Evolutionary conservation across 2,888 invertebrate species (phyloP).

Genomic region (Perizoma flavofasciatum): DNA sequence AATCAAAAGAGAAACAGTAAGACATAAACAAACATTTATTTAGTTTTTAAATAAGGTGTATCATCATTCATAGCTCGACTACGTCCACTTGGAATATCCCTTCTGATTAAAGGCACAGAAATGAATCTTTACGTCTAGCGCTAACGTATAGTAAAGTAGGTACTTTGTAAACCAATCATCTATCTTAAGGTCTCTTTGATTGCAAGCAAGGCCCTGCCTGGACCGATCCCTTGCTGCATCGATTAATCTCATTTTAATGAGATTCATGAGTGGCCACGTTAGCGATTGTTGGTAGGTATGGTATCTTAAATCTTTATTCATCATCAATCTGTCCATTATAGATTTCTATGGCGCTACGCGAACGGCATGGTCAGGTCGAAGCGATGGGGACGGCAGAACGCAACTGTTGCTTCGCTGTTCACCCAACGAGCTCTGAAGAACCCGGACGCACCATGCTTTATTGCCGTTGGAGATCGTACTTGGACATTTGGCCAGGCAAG

Average conservation of each 20-base stretch:
- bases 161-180: neutral
- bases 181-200: too few relatives aligned
- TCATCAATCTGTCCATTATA: conserved; percentile 41
- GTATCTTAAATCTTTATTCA: too few relatives aligned
- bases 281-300: too few relatives aligned
- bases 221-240: too few relatives aligned
- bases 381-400: conserved; percentile 81
- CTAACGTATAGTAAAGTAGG: neutral
- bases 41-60: conserved; percentile 8
- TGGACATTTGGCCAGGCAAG: conserved; percentile 87
- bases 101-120: conserved; percentile 11
- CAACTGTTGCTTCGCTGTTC: conserved; percentile 86
- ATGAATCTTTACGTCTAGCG: conserved; percentile 10
- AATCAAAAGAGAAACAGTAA: conserved; percentile 3
- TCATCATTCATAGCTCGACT: conserved; percentile 18
- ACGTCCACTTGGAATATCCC: conserved; percentile 2
- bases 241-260: too few relatives aligned
- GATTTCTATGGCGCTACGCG: conserved; percentile 84
- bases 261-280: too few relatives aligned
- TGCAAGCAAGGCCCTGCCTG: too few relatives aligned
- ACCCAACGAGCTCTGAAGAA: conserved; percentile 81
- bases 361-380: conserved; percentile 78
- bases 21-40: conserved; percentile 13
- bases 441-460: conserved; percentile 87
- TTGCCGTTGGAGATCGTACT: conserved; percentile 85